phyloP scores from a whole-genome alignment of 2,113 vertebrate genomes.

The Ivindomyrus marchei region DNA sequence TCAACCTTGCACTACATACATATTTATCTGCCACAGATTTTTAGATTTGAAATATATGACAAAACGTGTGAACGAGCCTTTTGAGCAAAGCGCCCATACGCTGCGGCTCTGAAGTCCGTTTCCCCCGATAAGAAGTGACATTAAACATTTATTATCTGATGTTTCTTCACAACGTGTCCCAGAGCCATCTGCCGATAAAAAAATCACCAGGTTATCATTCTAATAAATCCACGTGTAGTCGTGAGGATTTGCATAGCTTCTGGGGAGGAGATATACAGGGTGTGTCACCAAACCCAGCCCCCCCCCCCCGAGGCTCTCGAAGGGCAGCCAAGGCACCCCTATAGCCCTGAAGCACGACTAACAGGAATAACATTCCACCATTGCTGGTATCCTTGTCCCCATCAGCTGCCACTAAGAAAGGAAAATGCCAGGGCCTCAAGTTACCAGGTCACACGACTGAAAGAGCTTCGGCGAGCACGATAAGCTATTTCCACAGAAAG shows the following conservation, averaged over 20 bases:
- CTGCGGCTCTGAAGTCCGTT: background rate
- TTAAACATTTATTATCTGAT: slow-evolving; percentile 10
- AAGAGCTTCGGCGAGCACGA: background rate
- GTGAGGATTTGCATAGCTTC: background rate
- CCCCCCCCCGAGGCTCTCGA: background rate
- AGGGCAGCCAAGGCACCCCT: background rate
- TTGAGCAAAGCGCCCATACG: background rate
- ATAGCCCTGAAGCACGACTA: background rate
- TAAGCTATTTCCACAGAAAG: background rate
- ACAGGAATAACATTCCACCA: background rate
- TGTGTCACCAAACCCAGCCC: background rate
- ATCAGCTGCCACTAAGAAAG: background rate
- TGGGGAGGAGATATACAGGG: background rate
- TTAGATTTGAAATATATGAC: background rate
- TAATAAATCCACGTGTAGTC: background rate
- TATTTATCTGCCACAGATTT: background rate
- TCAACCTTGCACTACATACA: background rate
- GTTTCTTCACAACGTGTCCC: background rate
- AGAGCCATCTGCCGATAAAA: background rate
- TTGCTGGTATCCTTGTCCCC: background rate
- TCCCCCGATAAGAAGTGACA: slow-evolving; percentile 11
- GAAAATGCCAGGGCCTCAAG: background rate
- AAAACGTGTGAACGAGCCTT: background rate
- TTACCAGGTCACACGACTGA: too few relatives aligned
- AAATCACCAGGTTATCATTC: background rate